Evolutionary conservation across 2,888 invertebrate species (phyloP), one percentile per base, ranked within the genome.

Genomic region (Meganola albula): DNA sequence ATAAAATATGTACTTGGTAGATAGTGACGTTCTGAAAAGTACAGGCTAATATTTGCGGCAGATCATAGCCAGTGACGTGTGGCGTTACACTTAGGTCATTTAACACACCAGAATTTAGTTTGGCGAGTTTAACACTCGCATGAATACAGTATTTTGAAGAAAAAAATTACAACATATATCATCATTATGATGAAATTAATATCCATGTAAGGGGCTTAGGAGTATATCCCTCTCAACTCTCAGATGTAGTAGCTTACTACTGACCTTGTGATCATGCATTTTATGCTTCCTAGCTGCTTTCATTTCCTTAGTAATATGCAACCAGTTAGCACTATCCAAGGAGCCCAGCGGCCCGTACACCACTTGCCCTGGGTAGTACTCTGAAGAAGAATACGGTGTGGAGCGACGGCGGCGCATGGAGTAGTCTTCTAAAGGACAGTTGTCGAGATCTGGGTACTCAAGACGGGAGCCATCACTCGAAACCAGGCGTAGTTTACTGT

Each of bases 241-340:
- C n/a, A n/a, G n/a, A n/a, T n/a, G n/a, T n/a, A n/a, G n/a, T n/a
- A n/a, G n/a, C n/a, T n/a, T 10, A 24, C 6, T 20, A 12, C 38
- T 4, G 37, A 88, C 88, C 77, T 88, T 89, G 47, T 87, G 84
- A 48, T 87, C 85, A 43, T 88, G 78, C 70, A 85, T 85, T 54
- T 88, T 89, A 30, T 88, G 88, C 60, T 89, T 89, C 48, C 87
- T 80, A 18, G 88, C 88, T 8, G 82, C 78, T 60, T 91, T 92
- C 88, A 94, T 90, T 43, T 91, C 90, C 68, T 93, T 92, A 4
- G 93, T 91, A 46, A 92, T 89, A 36, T 92, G 89, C 11, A 96
- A 82, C 93, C 97, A 95, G 60, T 92, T 91, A 1, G 94, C 93
- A 41, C 90, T 91, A 54, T 94, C 92, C 34, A 96, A 79, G 24